A percentile compares a stretch with the other conserved stretches of the same genome.
Conservation (phyloP, 2,797 vertebrate species). For the Neopelma chrysocephalum region DNA sequence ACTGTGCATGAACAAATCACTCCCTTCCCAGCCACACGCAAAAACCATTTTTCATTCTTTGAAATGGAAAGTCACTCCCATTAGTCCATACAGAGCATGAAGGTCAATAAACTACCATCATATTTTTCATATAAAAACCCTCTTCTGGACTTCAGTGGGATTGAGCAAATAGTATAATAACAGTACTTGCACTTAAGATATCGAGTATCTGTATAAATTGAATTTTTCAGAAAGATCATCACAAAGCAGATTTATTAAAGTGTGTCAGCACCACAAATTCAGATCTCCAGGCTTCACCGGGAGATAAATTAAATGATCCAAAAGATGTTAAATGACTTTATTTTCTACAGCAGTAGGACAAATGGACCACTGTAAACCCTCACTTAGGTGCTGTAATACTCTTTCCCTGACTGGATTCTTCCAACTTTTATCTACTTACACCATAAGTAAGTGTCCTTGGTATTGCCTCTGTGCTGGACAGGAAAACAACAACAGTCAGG, state of each 20-base stretch:
- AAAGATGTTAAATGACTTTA: neutral
- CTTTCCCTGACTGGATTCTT: neutral
- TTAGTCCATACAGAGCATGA: neutral
- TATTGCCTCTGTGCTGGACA: neutral
- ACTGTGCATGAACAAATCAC: neutral
- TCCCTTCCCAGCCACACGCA: neutral
- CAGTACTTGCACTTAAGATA: neutral
- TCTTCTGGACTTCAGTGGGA: neutral
- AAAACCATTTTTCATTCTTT: neutral
- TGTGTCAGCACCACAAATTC: neutral
- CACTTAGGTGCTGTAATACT: neutral
- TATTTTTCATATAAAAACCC: neutral
- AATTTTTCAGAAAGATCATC: conserved; percentile 3
- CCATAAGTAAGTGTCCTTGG: neutral
- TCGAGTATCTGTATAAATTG: neutral
- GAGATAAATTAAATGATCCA: conserved; percentile 8
- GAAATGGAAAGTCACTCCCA: neutral
- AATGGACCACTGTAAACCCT: neutral
- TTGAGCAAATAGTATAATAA: neutral
- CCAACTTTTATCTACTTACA: neutral
- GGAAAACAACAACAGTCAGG: neutral
- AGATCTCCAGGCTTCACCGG: neutral
- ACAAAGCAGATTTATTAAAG: neutral
- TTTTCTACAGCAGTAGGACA: neutral
- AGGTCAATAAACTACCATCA: neutral